Percentiles rank a stretch among this genome's conserved stretches.
Conservation (phyloP, 2,797 vertebrate genomes). For the Okamejei kenojei region DNA sequence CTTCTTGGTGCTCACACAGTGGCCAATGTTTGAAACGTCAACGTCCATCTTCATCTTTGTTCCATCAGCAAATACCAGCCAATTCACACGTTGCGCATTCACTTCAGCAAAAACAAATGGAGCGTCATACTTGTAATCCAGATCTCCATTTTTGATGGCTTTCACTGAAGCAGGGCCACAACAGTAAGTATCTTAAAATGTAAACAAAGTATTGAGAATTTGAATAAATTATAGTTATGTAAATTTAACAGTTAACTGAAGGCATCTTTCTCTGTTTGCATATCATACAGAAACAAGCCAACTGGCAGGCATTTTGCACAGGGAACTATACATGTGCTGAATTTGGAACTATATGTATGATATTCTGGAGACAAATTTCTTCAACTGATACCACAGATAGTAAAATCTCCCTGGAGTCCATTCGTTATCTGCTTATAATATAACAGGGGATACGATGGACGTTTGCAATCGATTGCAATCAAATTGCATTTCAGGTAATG, state of each 20-base stretch:
- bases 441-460: too few relatives aligned
- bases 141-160: slow-evolving; percentile 41
- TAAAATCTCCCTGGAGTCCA: too few relatives aligned
- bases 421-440: too few relatives aligned
- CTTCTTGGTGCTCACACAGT: slow-evolving; percentile 41
- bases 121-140: slow-evolving; percentile 35
- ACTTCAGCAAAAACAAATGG: slow-evolving; percentile 44
- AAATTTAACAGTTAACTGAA: background rate
- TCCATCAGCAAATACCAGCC: slow-evolving; percentile 38
- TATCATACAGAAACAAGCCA: background rate
- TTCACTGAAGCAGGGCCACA: slow-evolving; percentile 43
- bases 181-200: slow-evolving; percentile 41
- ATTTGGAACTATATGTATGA: background rate
- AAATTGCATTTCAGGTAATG: too few relatives aligned
- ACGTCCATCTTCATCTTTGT: slow-evolving; percentile 12
- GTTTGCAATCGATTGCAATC: too few relatives aligned
- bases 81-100: slow-evolving; percentile 41
- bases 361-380: background rate
- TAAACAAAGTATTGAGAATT: background rate
- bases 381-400: too few relatives aligned
- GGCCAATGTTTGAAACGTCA: slow-evolving; percentile 28
- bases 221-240: background rate
- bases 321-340: background rate
- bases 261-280: background rate
- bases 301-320: background rate